phyloP scores from a whole-genome alignment of 2,797 vertebrate genomes.

The Phyllotis vaccarum region DNA sequence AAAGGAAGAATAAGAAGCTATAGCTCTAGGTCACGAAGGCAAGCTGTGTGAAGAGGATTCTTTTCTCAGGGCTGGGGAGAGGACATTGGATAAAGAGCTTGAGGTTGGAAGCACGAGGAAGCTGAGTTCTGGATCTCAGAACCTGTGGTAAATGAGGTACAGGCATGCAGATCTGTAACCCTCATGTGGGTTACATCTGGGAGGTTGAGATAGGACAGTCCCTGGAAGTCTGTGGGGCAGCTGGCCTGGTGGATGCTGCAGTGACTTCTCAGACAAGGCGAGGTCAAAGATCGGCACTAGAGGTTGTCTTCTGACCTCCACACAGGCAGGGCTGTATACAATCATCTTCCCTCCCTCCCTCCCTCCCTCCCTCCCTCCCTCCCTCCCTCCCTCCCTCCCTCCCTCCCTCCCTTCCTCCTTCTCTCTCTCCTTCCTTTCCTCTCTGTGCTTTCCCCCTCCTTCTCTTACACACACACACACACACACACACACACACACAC shows the following conservation, averaged over 20 bases:
- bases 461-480: too few species aligned
- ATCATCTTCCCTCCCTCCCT: neutral
- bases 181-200: neutral
- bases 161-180: neutral
- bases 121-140: neutral
- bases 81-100: neutral
- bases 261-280: neutral
- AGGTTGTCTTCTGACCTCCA: neutral
- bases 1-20: neutral
- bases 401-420: too few species aligned
- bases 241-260: neutral
- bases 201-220: neutral
- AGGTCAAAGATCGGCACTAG: neutral
- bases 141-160: neutral
- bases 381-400: neutral
- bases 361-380: neutral
- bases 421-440: neutral
- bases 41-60: constrained; percentile 1
- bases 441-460: too few species aligned
- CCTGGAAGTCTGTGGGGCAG: too few species aligned
- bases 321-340: neutral
- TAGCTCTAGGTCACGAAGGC: neutral
- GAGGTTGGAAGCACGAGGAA: neutral
- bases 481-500: neutral
- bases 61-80: neutral